phyloP scores from a whole-genome alignment of 1,140 invertebrate species.

The Planococcus citri region DNA sequence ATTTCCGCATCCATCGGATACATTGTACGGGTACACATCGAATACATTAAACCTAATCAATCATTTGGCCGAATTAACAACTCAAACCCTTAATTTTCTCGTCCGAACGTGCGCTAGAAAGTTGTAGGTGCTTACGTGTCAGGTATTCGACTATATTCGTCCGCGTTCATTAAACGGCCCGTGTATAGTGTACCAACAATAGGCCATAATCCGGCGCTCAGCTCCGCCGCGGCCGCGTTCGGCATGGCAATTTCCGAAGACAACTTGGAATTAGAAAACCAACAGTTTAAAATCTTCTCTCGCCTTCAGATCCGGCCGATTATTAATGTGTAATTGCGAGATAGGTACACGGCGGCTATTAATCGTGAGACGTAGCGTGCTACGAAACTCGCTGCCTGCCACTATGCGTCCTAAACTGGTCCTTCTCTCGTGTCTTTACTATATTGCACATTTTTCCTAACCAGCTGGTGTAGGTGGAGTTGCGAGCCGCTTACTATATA shows the following conservation, averaged over 20 bases:
- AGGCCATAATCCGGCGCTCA: no score
- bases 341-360: neutral
- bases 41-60: neutral
- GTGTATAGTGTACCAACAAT: no score
- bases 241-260: neutral
- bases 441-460: neutral
- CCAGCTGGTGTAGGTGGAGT: constrained; percentile 15
- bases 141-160: no score
- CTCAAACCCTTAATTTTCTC: neutral
- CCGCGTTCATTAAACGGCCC: no score
- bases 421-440: neutral
- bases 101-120: neutral
- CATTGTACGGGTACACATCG: no score
- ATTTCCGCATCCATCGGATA: no score
- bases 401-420: no score
- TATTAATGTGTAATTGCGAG: constrained; percentile 17
- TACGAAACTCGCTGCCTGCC: neutral
- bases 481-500: neutral
- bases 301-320: constrained; percentile 14
- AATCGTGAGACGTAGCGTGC: constrained; percentile 1
- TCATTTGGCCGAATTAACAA: neutral
- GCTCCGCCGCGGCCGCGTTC: no score
- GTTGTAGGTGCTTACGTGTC: neutral
- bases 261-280: neutral
- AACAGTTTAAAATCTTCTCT: constrained; percentile 1